A percentile compares a stretch with the other conserved stretches of the same genome.
Evolutionary conservation across 2,113 vertebrate species (phyloP).

Genomic region (Saimiri boliviensis): DNA sequence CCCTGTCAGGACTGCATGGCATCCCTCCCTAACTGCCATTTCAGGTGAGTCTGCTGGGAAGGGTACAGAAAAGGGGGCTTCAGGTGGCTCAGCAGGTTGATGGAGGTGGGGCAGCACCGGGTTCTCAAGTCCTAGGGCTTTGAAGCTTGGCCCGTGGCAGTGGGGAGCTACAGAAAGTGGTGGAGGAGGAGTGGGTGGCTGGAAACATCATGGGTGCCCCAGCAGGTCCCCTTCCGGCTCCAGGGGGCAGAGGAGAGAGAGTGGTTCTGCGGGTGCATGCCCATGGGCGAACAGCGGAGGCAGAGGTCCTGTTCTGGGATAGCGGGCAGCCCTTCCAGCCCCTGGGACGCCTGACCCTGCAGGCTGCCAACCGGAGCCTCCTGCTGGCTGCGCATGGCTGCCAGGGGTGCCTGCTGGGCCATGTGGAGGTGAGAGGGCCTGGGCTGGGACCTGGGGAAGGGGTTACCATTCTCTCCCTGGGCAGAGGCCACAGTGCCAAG

Average conservation of each 20-base stretch:
- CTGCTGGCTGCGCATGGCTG: slow-evolving; percentile 79
- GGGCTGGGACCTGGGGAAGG: rapidly evolving
- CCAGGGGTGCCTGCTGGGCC: slow-evolving; percentile 74
- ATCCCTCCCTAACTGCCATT: rapidly evolving
- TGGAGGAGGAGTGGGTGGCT: neutral
- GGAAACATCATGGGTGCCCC: neutral
- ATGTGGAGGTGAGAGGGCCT: slow-evolving; percentile 64
- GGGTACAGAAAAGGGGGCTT: neutral
- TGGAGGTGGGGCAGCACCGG: neutral
- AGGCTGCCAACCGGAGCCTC: slow-evolving; percentile 83
- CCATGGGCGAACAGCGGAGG: slow-evolving; percentile 64
- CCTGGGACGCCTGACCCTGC: slow-evolving; percentile 79
- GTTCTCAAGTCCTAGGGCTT: neutral
- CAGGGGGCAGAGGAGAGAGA: slow-evolving; percentile 82
- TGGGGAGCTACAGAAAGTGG: neutral
- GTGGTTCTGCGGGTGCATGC: slow-evolving; percentile 80
- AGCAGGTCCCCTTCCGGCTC: neutral
- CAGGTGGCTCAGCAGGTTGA: rapidly evolving
- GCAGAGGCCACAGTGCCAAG: slow-evolving; percentile 75
- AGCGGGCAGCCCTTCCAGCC: slow-evolving; percentile 64
- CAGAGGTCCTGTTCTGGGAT: slow-evolving; percentile 79
- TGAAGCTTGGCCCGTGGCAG: neutral
- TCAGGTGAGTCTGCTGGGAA: too few relatives aligned
- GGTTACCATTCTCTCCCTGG: slow-evolving; percentile 27
- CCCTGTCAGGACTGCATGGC: neutral